Percentiles rank a stretch among this genome's conserved stretches.
phyloP scores from a whole-genome alignment of 2,888 invertebrate species.

The Chirona hameri region DNA sequence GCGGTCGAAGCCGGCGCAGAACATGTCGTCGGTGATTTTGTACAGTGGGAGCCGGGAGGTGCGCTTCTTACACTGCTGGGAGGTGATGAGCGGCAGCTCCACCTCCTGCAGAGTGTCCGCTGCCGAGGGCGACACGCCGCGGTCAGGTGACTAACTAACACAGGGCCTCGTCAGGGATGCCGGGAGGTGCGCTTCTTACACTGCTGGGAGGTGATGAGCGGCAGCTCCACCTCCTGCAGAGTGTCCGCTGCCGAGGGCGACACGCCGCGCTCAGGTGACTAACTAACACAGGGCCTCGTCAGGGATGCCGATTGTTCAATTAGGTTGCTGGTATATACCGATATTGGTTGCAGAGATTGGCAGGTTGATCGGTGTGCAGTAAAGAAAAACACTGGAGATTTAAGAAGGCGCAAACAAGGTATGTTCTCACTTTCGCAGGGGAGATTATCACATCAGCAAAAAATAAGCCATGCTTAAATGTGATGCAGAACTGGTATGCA shows the following conservation, averaged over 20 bases:
- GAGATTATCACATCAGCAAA: too few relatives aligned
- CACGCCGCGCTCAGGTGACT: neutral
- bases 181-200: conserved; percentile 70
- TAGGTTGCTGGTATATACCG: too few relatives aligned
- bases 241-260: conserved; percentile 62
- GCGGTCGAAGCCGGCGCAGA: conserved; percentile 74
- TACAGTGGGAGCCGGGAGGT: conserved; percentile 72
- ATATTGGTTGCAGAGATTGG: too few relatives aligned
- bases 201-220: conserved; percentile 71
- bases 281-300: neutral
- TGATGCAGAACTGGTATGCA: too few relatives aligned
- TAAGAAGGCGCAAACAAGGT: too few relatives aligned
- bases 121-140: conserved; percentile 46
- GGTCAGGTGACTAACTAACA: neutral
- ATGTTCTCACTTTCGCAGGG: too few relatives aligned
- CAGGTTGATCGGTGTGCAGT: too few relatives aligned
- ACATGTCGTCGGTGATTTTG: conserved; percentile 74
- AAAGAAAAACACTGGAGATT: too few relatives aligned
- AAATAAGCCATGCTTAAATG: too few relatives aligned
- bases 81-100: conserved; percentile 72
- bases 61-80: conserved; percentile 68
- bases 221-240: conserved; percentile 74
- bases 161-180: conserved; percentile 54
- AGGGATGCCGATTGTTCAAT: too few relatives aligned
- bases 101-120: conserved; percentile 80